phyloP scores from a whole-genome alignment of 2,113 vertebrate species.

The Onychorhynchus coronatus region DNA sequence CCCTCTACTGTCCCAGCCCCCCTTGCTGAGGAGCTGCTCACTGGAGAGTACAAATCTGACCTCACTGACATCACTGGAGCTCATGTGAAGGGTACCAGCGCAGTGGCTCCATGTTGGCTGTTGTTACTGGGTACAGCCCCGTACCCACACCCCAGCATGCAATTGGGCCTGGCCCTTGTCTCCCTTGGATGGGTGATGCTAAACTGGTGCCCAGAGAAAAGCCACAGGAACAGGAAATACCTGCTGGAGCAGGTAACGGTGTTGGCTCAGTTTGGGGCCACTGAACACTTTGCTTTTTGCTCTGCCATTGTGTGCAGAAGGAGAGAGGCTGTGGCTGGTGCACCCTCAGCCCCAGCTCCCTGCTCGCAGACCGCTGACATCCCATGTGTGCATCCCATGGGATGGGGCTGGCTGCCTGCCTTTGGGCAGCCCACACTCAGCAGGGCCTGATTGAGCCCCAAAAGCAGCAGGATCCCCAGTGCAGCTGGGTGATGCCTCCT shows the following conservation, averaged over 20 bases:
- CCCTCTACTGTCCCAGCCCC: background rate
- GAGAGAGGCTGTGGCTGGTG: background rate
- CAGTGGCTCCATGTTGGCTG: fast-evolving
- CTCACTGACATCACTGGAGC: background rate
- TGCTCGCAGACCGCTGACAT: background rate
- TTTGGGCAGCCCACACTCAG: background rate
- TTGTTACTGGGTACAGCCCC: background rate
- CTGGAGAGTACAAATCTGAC: background rate
- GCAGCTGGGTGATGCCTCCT: background rate
- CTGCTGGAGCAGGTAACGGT: background rate
- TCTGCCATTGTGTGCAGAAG: background rate
- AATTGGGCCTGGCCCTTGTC: background rate
- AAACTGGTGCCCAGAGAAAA: background rate
- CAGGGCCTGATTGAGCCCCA: fast-evolving
- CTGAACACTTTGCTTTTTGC: background rate
- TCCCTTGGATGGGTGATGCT: background rate
- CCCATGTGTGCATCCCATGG: background rate
- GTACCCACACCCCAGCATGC: background rate
- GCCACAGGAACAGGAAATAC: background rate
- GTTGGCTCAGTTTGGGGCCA: background rate
- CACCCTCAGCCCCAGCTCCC: background rate
- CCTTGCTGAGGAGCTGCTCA: background rate
- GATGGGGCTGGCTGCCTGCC: background rate
- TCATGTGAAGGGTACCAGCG: fast-evolving
- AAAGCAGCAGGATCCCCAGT: fast-evolving